phyloP scores from a whole-genome alignment of 2,113 vertebrate genomes.

The Athene cunicularia region DNA sequence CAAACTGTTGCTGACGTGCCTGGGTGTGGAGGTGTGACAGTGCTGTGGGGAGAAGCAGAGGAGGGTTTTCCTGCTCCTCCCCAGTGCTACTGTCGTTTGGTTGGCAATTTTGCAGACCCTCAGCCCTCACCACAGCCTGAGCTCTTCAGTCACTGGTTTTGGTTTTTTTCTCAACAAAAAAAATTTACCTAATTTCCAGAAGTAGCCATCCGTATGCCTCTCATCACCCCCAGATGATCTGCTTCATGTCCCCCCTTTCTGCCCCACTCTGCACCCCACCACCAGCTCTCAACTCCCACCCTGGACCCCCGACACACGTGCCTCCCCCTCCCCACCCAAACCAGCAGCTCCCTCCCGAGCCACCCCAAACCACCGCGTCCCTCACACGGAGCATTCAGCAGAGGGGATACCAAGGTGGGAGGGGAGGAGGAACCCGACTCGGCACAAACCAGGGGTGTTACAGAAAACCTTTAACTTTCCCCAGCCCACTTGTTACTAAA shows the following conservation, averaged over 20 bases:
- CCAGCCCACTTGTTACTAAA: not conserved
- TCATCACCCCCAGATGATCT: not conserved
- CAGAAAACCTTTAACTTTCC: not conserved
- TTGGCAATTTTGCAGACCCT: not conserved
- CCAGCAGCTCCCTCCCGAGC: not conserved
- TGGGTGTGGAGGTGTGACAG: accelerated
- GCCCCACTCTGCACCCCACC: not conserved
- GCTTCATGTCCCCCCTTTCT: not conserved
- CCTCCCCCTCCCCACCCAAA: not conserved
- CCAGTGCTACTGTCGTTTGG: accelerated
- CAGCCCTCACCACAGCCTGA: not conserved
- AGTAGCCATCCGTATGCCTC: not conserved
- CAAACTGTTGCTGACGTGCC: not conserved
- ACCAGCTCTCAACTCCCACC: not conserved
- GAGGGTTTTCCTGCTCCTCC: not conserved
- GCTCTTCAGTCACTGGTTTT: not conserved
- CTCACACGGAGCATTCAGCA: accelerated
- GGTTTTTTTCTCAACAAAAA: not conserved
- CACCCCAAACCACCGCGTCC: accelerated
- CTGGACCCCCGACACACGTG: accelerated
- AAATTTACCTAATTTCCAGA: accelerated
- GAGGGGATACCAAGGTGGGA: not conserved
- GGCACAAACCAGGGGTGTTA: not conserved
- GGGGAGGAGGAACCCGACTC: not conserved
- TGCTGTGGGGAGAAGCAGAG: not conserved